A percentile compares a stretch with the other conserved stretches of the same genome.
Conservation (phyloP, 2,888 invertebrate species). For the Criorhina ranunculi region DNA sequence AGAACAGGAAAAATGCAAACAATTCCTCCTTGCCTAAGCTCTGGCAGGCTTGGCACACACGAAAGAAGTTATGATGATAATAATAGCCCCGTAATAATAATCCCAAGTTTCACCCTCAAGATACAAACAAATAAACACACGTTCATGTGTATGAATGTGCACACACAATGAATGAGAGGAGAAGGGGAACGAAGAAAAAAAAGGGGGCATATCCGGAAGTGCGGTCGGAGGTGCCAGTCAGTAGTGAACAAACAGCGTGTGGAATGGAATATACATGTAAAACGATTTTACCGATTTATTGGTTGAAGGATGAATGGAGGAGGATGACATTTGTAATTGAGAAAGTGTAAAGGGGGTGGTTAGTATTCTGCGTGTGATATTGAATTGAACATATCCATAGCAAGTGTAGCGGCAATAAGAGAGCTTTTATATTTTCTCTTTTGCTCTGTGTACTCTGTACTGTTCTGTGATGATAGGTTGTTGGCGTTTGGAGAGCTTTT, state of each 20-base stretch:
- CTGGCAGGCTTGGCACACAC: slow-evolving; percentile 29
- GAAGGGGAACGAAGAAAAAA: neutral
- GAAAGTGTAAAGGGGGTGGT: slow-evolving; percentile 42
- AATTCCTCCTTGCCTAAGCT: slow-evolving; percentile 1
- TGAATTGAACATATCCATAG: no score
- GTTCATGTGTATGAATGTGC: slow-evolving; percentile 9
- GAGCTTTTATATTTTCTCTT: slow-evolving; percentile 44
- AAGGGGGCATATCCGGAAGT: slow-evolving; percentile 62
- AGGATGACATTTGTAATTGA: slow-evolving; percentile 64
- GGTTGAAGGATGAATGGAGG: slow-evolving; percentile 44
- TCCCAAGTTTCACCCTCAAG: slow-evolving; percentile 68
- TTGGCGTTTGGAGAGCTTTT: slow-evolving; percentile 25
- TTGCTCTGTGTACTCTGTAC: neutral
- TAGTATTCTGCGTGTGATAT: neutral
- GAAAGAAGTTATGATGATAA: slow-evolving; percentile 64
- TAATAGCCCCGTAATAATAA: slow-evolving; percentile 65
- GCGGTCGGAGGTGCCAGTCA: slow-evolving; percentile 59
- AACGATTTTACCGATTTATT: slow-evolving; percentile 60
- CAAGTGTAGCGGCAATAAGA: slow-evolving; percentile 25
- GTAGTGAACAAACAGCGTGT: slow-evolving; percentile 54
- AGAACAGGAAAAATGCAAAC: slow-evolving; percentile 24
- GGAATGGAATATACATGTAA: slow-evolving; percentile 65
- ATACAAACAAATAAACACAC: slow-evolving; percentile 47
- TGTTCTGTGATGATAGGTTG: slow-evolving; percentile 1
- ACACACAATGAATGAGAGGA: neutral